A percentile compares a stretch with the other conserved stretches of the same genome.
These are phyloP conservation scores for Vombatus ursinus DNA, from an alignment of 2,113 vertebrate species.

Conservation along the genomic window DNA sequence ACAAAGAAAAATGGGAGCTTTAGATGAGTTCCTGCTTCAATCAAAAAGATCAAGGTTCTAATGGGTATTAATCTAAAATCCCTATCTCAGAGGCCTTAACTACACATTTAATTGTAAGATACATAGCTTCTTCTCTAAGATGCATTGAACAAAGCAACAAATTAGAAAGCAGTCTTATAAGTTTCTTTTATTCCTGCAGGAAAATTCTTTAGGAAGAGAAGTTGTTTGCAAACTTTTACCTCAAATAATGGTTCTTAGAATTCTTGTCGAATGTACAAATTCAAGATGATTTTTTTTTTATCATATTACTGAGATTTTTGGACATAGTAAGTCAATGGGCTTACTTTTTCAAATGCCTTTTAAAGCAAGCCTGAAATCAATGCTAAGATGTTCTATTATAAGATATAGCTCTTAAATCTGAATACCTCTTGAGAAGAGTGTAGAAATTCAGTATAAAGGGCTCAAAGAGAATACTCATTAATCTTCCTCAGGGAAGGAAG, in stretches of 20 bases:
- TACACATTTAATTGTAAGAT: constrained; percentile 61
- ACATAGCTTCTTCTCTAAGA: constrained; percentile 65
- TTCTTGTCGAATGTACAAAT: constrained; percentile 25
- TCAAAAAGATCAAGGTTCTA: constrained; percentile 58
- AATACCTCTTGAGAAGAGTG: constrained; percentile 20
- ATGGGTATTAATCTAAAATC: constrained; percentile 55
- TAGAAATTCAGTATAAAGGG: constrained; percentile 6
- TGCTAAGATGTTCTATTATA: constrained; percentile 24
- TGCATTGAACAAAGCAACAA: constrained; percentile 58
- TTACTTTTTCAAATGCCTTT: constrained; percentile 54
- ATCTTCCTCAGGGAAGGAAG: constrained; percentile 35
- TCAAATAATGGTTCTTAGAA: constrained; percentile 31
- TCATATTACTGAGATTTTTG: constrained; percentile 13
- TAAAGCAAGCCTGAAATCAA: constrained; percentile 30
- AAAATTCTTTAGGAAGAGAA: constrained; percentile 50
- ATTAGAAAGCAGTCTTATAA: constrained; percentile 60
- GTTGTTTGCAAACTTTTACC: constrained; percentile 47
- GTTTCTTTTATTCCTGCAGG: constrained; percentile 55
- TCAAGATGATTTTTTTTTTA: constrained; percentile 19
- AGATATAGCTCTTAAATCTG: constrained; percentile 20
- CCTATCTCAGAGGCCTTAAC: constrained; percentile 58
- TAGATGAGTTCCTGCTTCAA: constrained; percentile 52
- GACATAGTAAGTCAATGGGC: not conserved
- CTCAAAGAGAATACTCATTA: constrained; percentile 18
- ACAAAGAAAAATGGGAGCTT: not conserved